A percentile compares a stretch with the other conserved stretches of the same genome.
Evolutionary conservation across 2,797 vertebrate genomes (phyloP).

Genomic region (Furcifer pardalis): DNA sequence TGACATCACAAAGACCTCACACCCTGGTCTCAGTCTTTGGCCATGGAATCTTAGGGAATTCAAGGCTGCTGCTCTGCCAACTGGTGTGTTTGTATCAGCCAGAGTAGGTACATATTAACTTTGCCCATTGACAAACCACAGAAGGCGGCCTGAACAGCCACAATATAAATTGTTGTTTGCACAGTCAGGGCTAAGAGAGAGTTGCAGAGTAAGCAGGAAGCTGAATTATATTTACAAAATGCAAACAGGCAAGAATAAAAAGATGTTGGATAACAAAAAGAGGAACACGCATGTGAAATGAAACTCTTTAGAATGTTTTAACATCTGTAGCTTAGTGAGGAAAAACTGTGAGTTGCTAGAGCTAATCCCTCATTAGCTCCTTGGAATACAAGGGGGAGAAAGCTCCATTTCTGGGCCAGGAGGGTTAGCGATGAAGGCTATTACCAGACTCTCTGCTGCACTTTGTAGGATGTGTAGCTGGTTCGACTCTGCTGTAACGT

Average conservation of each 20-base stretch:
- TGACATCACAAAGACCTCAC: too few relatives aligned
- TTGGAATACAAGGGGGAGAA: slow-evolving; percentile 3
- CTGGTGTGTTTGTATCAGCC: too few relatives aligned
- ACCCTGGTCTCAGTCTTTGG: too few relatives aligned
- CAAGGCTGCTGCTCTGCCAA: background rate
- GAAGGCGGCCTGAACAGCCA: background rate
- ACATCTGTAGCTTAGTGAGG: background rate
- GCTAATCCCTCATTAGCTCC: background rate
- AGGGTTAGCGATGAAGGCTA: background rate
- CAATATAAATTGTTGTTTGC: background rate
- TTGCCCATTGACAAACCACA: background rate
- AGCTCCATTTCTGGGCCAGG: background rate
- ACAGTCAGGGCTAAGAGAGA: background rate
- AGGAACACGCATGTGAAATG: background rate
- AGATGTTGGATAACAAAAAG: background rate
- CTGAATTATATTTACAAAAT: slow-evolving; percentile 6
- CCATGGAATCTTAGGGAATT: too few relatives aligned
- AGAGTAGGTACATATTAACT: too few relatives aligned
- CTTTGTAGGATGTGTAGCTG: background rate
- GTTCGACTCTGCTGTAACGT: background rate
- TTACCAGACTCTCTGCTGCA: background rate
- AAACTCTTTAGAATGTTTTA: slow-evolving; percentile 1
- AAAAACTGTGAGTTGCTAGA: slow-evolving; percentile 6
- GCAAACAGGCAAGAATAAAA: background rate
- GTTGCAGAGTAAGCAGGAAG: background rate